Conservation (phyloP, 2,888 invertebrate genomes). For the Oconnorella tubifera region DNA sequence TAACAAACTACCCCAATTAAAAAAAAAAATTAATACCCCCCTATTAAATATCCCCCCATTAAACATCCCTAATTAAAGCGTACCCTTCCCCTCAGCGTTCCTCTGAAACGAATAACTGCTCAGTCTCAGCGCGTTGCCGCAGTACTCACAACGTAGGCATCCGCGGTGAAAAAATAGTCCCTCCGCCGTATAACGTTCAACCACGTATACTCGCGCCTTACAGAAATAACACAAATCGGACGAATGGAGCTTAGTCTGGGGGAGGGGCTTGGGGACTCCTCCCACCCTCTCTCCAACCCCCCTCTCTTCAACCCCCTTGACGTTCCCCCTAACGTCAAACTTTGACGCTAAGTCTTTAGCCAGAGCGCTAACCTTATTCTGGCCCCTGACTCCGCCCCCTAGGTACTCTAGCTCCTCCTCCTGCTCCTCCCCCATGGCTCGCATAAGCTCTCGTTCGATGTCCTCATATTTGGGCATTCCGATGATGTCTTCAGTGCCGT, state of each 20-base stretch:
- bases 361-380: constrained; percentile 49
- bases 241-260: constrained; percentile 34
- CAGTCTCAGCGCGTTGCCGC: constrained; percentile 76
- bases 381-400: constrained; percentile 26
- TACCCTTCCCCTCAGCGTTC: constrained; percentile 41
- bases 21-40: no score
- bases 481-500: neutral
- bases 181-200: constrained; percentile 84
- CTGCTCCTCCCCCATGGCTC: neutral
- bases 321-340: constrained; percentile 20
- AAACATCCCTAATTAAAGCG: no score
- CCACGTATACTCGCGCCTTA: constrained; percentile 84
- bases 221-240: constrained; percentile 73
- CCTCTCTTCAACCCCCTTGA: no score
- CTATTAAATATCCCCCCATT: no score
- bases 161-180: constrained; percentile 81
- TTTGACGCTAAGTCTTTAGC: constrained; percentile 30
- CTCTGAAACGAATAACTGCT: constrained; percentile 71
- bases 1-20: no score
- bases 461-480: neutral
- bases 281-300: no score
- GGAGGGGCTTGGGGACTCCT: no score
- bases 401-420: neutral
- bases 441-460: neutral
- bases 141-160: constrained; percentile 90